These are phyloP conservation scores for Tokudaia muenninki DNA, from an alignment of 2,797 vertebrate species.

Conservation along the genomic window DNA sequence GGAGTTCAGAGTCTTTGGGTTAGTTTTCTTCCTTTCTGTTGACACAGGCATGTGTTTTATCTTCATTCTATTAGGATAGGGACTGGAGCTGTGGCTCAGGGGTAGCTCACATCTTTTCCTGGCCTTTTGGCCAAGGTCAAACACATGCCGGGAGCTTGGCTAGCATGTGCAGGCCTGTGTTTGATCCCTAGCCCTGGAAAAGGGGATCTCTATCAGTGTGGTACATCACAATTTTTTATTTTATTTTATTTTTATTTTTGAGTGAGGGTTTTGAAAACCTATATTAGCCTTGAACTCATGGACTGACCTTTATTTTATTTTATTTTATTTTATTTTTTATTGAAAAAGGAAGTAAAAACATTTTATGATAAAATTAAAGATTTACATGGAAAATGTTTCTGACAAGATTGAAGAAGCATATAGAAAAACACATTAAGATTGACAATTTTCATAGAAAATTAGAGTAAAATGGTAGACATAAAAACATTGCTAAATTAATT, in stretches of 20 bases:
- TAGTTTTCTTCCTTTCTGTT: neutral
- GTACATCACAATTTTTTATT: neutral
- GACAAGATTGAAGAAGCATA: too few relatives aligned
- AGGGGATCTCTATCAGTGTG: neutral
- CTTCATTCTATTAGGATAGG: neutral
- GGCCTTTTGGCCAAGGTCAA: neutral
- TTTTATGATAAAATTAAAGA: too few relatives aligned
- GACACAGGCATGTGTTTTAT: neutral
- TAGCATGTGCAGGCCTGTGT: neutral
- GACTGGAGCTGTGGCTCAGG: neutral
- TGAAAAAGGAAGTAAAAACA: too few relatives aligned
- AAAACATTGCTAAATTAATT: too few relatives aligned
- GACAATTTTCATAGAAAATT: too few relatives aligned
- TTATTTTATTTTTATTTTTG: neutral
- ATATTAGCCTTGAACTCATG: neutral
- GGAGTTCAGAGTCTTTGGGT: neutral
- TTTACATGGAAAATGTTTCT: too few relatives aligned
- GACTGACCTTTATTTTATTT: too few relatives aligned
- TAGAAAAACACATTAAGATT: too few relatives aligned
- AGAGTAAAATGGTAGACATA: too few relatives aligned
- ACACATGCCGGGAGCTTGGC: neutral
- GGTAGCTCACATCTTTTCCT: neutral
- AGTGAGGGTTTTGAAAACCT: neutral
- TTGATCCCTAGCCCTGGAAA: neutral
- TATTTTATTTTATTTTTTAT: too few relatives aligned